A percentile compares a stretch with the other conserved stretches of the same genome.
These are phyloP conservation scores for Melanotaenia parkinsoni DNA, from an alignment of 2,797 vertebrate genomes.

Conservation along the genomic window DNA sequence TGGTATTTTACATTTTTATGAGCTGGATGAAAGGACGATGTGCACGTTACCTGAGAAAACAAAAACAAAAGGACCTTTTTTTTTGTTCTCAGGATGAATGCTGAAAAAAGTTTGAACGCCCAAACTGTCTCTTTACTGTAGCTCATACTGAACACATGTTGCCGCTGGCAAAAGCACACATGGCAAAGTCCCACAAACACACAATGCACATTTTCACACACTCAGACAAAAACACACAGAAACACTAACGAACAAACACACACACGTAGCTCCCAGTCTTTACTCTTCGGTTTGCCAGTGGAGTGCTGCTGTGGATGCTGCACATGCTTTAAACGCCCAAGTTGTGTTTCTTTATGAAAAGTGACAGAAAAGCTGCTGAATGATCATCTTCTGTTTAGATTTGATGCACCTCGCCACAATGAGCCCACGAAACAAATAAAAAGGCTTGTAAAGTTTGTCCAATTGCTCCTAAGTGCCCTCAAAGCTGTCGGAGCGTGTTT, in stretches of 20 bases:
- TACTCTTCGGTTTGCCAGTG: background rate
- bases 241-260: background rate
- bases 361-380: conserved; percentile 28
- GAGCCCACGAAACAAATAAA: conserved; percentile 22
- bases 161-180: conserved; percentile 68
- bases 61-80: background rate
- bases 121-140: conserved; percentile 38
- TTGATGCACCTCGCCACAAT: conserved; percentile 14
- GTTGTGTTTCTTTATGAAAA: conserved; percentile 30
- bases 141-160: conserved; percentile 50
- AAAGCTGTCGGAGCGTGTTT: conserved; percentile 22
- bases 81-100: conserved; percentile 12
- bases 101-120: conserved; percentile 18
- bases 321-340: conserved; percentile 46
- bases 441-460: conserved; percentile 31
- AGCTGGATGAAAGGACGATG: conserved; percentile 30
- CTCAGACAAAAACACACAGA: conserved; percentile 43
- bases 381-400: conserved; percentile 1
- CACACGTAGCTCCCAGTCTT: conserved; percentile 9
- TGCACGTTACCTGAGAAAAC: conserved; percentile 1
- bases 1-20: conserved; percentile 49
- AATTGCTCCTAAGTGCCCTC: conserved; percentile 1
- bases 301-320: conserved; percentile 41
- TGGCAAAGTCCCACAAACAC: conserved; percentile 57
- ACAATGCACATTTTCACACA: conserved; percentile 59